These are phyloP conservation scores for Arizona elegans DNA, from an alignment of 2,113 vertebrate species.

Conservation along the genomic window DNA sequence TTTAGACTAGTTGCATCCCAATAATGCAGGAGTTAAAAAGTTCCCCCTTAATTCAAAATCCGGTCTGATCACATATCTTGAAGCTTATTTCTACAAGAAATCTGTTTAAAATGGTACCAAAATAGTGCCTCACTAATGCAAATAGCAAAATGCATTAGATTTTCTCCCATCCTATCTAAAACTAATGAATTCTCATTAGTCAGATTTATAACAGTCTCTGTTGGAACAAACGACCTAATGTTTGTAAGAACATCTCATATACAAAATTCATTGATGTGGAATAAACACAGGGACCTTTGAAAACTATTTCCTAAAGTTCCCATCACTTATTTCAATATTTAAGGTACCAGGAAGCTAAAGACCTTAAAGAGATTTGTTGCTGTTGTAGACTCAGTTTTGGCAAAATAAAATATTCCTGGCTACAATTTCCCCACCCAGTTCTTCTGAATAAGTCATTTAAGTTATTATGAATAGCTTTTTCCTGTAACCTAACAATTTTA, in stretches of 20 bases:
- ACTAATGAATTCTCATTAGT: neutral
- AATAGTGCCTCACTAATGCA: neutral
- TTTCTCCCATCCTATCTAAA: neutral
- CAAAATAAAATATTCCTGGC: neutral
- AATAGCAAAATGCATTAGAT: neutral
- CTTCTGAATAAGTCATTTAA: neutral
- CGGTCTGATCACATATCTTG: slow-evolving; percentile 8
- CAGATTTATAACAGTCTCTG: neutral
- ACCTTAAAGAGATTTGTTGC: neutral
- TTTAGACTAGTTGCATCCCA: slow-evolving; percentile 46
- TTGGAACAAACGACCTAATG: neutral
- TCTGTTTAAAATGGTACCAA: neutral
- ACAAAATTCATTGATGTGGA: neutral
- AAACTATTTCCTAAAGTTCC: neutral
- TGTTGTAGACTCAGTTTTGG: neutral
- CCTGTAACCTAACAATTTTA: neutral
- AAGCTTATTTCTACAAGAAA: neutral
- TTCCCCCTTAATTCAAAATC: slow-evolving; percentile 55
- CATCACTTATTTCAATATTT: neutral
- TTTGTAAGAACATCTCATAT: neutral
- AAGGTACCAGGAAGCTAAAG: neutral
- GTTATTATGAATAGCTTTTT: neutral
- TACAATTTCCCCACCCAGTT: neutral
- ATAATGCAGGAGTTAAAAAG: slow-evolving; percentile 35
- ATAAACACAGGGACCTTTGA: neutral